Base-by-base conservation (phyloP, 2,888 invertebrate genomes). In the Teleogryllus oceanicus region DNA sequence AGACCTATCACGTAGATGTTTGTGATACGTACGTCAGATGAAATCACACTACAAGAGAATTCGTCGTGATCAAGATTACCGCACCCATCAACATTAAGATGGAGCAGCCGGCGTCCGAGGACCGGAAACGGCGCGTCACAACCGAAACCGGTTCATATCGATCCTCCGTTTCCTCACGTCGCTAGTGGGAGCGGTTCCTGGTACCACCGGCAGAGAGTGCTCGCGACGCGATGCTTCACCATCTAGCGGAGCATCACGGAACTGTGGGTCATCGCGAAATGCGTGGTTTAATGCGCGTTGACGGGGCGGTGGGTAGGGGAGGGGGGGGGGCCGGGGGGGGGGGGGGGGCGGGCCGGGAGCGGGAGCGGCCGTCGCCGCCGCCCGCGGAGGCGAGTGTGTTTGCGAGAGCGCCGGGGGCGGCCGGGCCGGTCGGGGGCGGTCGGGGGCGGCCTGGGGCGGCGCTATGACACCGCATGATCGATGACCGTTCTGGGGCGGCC, bases 101-200 rank as follows among this genome's bases (percentile, higher is more conserved):
- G 62, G 62, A 62, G 62, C 62, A 62, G 62, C 62, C 4, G 62
- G 4, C 13, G 62, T 13, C 62, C 62, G 62, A 13, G 62, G 62
- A 62, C 62, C 62, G 62, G 62, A 62, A 62, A 62, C 62, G 62
- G n/a, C 62, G 62, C 62, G 62, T 62, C 62, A 62, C 62, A 62
- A 62, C 62, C 62, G 62, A 62, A 62, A 62, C 62, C 62, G 62
- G 62, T 62, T 62, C 62, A 62, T 16, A 62, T 62, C 62, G 62
- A 62, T 62, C 62, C 62, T 62, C 62, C 62, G 62, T n/a, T n/a
- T 62, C 16, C 62, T 5, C 16, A n/a, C 62, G n/a, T 62, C 62
- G 16, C 37, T 5, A 8, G 37, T 37, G 37, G 37, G 37, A 37
- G 37, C 62, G 62, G 62, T 62, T 62, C 62, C 5, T 11, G 62